Percentiles rank a stretch among this genome's conserved stretches.
Evolutionary conservation across 2,113 vertebrate species (phyloP).

Genomic region (Pygoscelis antarcticus): DNA sequence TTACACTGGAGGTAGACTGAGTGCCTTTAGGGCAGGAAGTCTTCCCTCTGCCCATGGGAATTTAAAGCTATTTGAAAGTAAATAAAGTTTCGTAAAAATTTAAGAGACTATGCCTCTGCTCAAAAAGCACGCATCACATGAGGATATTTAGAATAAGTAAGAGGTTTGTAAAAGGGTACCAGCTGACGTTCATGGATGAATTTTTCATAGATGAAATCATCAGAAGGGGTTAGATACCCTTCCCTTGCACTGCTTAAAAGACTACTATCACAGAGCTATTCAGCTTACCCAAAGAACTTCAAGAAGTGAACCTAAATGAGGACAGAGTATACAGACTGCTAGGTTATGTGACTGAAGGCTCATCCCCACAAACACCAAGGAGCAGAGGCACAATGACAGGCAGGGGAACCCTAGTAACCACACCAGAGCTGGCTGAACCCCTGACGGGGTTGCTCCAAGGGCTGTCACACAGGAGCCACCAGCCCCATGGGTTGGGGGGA

Average conservation of each 20-base stretch:
- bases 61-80: neutral
- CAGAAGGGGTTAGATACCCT: neutral
- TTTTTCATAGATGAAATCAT: neutral
- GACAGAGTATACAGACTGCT: neutral
- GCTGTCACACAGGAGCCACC: neutral
- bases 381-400: neutral
- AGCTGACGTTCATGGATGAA: neutral
- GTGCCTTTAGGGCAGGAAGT: neutral
- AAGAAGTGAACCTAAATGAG: neutral
- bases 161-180: neutral
- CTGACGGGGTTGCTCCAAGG: neutral
- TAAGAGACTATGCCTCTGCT: neutral
- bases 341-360: neutral
- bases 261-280: neutral
- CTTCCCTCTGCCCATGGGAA: neutral
- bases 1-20: neutral
- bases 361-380: neutral
- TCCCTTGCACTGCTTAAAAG: neutral
- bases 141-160: neutral
- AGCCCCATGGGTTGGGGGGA: neutral
- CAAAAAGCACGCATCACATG: neutral
- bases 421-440: neutral
- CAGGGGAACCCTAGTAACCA: neutral
- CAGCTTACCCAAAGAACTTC: neutral
- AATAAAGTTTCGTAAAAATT: neutral